phyloP scores from a whole-genome alignment of 2,888 invertebrate genomes.

The Sussaba pulchella region DNA sequence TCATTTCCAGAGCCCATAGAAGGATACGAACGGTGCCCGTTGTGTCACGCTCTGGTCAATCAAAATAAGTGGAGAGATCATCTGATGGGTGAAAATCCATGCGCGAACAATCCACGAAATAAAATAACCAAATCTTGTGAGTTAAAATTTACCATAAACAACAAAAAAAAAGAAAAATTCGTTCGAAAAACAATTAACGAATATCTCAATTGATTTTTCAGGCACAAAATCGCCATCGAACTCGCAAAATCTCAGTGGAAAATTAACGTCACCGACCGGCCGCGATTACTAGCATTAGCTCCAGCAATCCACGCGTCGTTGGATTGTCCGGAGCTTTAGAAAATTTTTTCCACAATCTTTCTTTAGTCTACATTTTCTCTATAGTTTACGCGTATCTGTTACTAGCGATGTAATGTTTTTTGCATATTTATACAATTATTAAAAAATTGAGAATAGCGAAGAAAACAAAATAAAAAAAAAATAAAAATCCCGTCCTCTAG shows the following conservation, averaged over 20 bases:
- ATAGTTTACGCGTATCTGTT: conserved; percentile 77
- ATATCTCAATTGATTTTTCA: conserved; percentile 65
- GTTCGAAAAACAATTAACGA: background rate
- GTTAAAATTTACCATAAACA: conserved; percentile 57
- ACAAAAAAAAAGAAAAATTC: background rate
- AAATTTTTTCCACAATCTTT: conserved; percentile 67
- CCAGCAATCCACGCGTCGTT: conserved; percentile 59
- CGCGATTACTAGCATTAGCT: conserved; percentile 79
- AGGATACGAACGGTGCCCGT: conserved; percentile 93
- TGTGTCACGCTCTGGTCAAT: conserved; percentile 93
- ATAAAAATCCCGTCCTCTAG: conserved; percentile 78
- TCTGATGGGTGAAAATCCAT: conserved; percentile 88
- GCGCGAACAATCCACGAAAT: conserved; percentile 81
- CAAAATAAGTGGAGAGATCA: conserved; percentile 94
- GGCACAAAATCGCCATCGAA: conserved; percentile 82
- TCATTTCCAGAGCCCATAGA: conserved; percentile 84
- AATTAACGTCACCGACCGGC: conserved; percentile 80
- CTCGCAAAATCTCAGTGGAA: conserved; percentile 79
- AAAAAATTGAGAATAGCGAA: conserved; percentile 66
- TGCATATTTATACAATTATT: conserved; percentile 77
- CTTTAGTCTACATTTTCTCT: conserved; percentile 71
- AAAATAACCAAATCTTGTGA: conserved; percentile 79
- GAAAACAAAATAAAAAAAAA: conserved; percentile 32
- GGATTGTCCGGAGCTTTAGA: conserved; percentile 61
- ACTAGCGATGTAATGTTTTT: conserved; percentile 75